Conservation (phyloP, 1,140 invertebrate species). For the Carposina sasakii region DNA sequence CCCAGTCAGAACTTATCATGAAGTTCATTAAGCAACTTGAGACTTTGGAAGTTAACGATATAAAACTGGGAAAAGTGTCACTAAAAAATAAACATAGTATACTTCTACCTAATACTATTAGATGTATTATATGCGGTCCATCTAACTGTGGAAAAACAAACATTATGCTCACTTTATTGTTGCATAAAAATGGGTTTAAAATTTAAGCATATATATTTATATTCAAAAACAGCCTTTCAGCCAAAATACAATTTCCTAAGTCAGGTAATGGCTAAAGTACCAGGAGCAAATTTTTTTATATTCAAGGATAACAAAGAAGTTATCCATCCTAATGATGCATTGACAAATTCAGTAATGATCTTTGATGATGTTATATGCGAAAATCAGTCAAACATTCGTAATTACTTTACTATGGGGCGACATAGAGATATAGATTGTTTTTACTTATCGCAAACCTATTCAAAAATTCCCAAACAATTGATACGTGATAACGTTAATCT, state of each 20-base stretch:
- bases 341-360: constrained; percentile 40
- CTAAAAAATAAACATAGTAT: no score
- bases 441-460: constrained; percentile 52
- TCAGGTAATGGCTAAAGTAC: not conserved
- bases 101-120: not conserved
- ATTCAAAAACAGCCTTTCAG: constrained; percentile 5
- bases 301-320: constrained; percentile 6
- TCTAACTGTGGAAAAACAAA: constrained; percentile 12
- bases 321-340: constrained; percentile 13
- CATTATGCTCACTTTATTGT: constrained; percentile 3
- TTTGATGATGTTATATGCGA: constrained; percentile 54
- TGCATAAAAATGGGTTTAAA: constrained; percentile 4
- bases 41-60: no score
- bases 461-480: constrained; percentile 52
- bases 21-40: no score
- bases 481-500: constrained; percentile 55
- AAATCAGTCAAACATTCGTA: constrained; percentile 39
- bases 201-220: constrained; percentile 3
- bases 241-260: constrained; percentile 4
- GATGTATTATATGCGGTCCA: constrained; percentile 8
- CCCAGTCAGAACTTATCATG: no score
- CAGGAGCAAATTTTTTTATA: not conserved
- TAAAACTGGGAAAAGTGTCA: no score
- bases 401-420: constrained; percentile 50
- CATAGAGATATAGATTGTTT: constrained; percentile 51